A percentile compares a stretch with the other conserved stretches of the same genome.
Conservation (phyloP, 1,140 invertebrate species). For the Metaphire vulgaris region DNA sequence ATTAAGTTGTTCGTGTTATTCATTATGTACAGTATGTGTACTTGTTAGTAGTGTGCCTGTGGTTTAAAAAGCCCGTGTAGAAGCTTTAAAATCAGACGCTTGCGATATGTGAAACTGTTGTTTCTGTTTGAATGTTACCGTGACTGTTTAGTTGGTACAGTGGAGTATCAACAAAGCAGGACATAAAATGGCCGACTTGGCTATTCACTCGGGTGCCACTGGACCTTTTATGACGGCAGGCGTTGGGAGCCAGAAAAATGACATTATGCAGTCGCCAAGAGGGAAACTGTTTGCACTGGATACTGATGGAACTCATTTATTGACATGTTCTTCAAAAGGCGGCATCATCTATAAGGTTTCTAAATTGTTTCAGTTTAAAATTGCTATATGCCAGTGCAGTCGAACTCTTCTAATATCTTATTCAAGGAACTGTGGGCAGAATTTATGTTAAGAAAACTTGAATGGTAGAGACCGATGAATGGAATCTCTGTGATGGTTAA, state of each 20-base stretch:
- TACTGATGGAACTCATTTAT: conserved; percentile 58
- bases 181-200: background rate
- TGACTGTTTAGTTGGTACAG: background rate
- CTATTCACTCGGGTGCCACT: background rate
- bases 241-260: conserved; percentile 34
- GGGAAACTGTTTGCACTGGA: conserved; percentile 59
- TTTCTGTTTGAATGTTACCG: background rate
- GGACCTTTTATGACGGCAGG: conserved; percentile 35
- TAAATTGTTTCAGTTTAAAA: too few species aligned
- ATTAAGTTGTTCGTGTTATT: background rate
- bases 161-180: conserved; percentile 9
- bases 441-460: too few species aligned
- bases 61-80: background rate
- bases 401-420: too few species aligned
- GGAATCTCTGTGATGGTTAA: too few species aligned
- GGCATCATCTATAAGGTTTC: conserved; percentile 61
- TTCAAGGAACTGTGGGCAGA: too few species aligned
- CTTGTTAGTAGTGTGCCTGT: background rate
- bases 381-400: conserved; percentile 21
- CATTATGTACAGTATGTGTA: background rate
- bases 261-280: conserved; percentile 31
- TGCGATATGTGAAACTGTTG: too few species aligned
- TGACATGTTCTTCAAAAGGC: conserved; percentile 58
- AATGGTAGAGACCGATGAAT: too few species aligned
- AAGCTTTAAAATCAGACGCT: too few species aligned